These are phyloP conservation scores for Pseudomugil tenellus DNA, from an alignment of 2,797 vertebrate species.

Conservation along the genomic window DNA sequence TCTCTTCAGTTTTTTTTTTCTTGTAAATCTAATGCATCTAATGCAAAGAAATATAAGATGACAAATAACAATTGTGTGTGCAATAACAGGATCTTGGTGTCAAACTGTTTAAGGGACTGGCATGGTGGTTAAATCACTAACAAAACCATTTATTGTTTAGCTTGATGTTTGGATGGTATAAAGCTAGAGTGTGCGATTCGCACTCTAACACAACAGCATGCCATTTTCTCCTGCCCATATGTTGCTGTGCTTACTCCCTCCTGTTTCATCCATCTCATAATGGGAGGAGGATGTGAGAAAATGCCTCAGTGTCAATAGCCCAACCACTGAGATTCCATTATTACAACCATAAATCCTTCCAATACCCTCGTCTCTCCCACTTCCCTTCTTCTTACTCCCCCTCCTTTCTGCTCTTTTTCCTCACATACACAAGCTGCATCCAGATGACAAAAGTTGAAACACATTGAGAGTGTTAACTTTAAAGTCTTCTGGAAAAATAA, in stretches of 20 bases:
- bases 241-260: conserved; percentile 59
- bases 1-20: neutral
- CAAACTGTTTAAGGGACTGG: conserved; percentile 1
- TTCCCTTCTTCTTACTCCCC: neutral
- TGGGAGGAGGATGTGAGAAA: conserved; percentile 74
- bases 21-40: neutral
- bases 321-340: conserved; percentile 78
- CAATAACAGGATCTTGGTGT: neutral
- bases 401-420: neutral
- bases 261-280: conserved; percentile 73
- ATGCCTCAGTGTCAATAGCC: conserved; percentile 74
- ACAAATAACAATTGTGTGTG: conserved; percentile 4
- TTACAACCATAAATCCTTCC: conserved; percentile 81
- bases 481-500: conserved; percentile 52
- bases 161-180: conserved; percentile 25
- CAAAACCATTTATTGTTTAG: conserved; percentile 12
- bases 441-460: conserved; percentile 42
- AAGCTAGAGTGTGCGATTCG: conserved; percentile 31
- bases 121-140: conserved; percentile 23
- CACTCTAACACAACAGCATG: conserved; percentile 27
- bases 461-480: conserved; percentile 41
- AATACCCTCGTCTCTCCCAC: conserved; percentile 20
- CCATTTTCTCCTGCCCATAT: conserved; percentile 56
- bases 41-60: conserved; percentile 2
- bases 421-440: conserved; percentile 19